phyloP scores from a whole-genome alignment of 2,888 invertebrate genomes.

The Synergus umbraculus region DNA sequence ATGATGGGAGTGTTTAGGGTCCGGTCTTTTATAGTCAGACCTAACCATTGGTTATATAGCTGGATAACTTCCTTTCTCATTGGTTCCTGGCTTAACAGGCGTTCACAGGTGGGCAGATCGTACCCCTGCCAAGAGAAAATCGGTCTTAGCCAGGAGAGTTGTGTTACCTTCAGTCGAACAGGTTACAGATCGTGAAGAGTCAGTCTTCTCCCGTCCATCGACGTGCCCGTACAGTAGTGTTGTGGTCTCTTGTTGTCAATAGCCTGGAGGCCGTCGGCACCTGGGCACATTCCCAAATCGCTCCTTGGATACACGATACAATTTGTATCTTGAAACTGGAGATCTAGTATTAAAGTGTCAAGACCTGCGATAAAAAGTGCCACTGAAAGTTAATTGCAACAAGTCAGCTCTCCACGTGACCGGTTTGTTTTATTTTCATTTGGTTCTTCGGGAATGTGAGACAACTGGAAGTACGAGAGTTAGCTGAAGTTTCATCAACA shows the following conservation, averaged over 20 bases:
- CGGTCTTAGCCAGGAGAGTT: constrained; percentile 43
- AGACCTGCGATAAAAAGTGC: constrained; percentile 13
- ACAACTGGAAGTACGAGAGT: background rate
- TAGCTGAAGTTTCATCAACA: background rate
- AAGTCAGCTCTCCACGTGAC: background rate
- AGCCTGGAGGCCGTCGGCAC: constrained; percentile 38
- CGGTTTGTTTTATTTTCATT: constrained; percentile 6
- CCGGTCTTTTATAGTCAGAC: constrained; percentile 8
- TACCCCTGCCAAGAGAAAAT: constrained; percentile 54
- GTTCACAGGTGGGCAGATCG: constrained; percentile 57
- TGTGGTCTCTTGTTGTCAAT: constrained; percentile 57
- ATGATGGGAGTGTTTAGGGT: constrained; percentile 35
- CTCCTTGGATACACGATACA: constrained; percentile 21
- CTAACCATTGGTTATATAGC: constrained; percentile 59
- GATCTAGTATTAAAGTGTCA: background rate
- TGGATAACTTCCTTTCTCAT: constrained; percentile 47
- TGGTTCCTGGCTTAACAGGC: constrained; percentile 56
- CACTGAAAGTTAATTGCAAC: background rate
- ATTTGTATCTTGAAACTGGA: background rate
- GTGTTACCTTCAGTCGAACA: constrained; percentile 69
- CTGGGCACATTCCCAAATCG: constrained; percentile 23
- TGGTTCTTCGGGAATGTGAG: background rate
- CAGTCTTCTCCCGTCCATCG: constrained; percentile 77
- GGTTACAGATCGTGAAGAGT: constrained; percentile 72
- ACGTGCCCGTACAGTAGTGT: constrained; percentile 74